These are phyloP conservation scores for Lepidotrigona ventralis DNA, from an alignment of 1,140 invertebrate genomes.

Conservation along the genomic window DNA sequence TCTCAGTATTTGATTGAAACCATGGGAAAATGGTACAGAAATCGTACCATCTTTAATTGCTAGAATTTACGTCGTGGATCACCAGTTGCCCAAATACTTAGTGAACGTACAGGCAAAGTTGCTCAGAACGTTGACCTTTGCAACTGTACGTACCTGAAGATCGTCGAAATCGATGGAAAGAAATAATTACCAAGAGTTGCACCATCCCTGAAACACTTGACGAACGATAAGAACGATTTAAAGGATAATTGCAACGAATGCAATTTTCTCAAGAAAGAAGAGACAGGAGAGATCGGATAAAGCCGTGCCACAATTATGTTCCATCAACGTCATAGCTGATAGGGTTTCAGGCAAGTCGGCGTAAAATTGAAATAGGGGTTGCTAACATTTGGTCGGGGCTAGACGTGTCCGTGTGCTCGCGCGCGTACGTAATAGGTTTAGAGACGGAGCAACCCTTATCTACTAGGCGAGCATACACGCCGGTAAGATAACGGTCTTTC, in stretches of 20 bases:
- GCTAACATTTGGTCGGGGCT: constrained; percentile 30
- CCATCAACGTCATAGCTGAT: constrained; percentile 28
- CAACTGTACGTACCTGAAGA: too few relatives aligned
- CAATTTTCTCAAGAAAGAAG: background rate
- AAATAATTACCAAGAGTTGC: too few relatives aligned
- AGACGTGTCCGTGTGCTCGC: constrained; percentile 2
- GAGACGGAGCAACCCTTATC: constrained; percentile 45
- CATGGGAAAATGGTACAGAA: too few relatives aligned
- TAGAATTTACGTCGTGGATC: too few relatives aligned
- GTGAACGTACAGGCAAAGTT: too few relatives aligned
- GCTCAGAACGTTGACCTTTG: too few relatives aligned
- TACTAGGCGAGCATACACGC: constrained; percentile 22
- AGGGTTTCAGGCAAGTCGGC: constrained; percentile 32
- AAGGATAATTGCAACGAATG: background rate
- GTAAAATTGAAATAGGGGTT: constrained; percentile 55
- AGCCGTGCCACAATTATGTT: constrained; percentile 33
- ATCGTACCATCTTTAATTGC: too few relatives aligned
- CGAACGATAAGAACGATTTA: background rate
- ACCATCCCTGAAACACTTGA: background rate
- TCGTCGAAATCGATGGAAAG: too few relatives aligned
- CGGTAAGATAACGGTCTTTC: constrained; percentile 44
- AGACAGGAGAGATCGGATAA: constrained; percentile 8
- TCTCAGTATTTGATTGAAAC: too few relatives aligned
- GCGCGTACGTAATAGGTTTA: constrained; percentile 17
- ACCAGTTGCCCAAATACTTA: too few relatives aligned